A percentile compares a stretch with the other conserved stretches of the same genome.
phyloP scores from a whole-genome alignment of 2,113 vertebrate genomes.

The Urocolius indicus region DNA sequence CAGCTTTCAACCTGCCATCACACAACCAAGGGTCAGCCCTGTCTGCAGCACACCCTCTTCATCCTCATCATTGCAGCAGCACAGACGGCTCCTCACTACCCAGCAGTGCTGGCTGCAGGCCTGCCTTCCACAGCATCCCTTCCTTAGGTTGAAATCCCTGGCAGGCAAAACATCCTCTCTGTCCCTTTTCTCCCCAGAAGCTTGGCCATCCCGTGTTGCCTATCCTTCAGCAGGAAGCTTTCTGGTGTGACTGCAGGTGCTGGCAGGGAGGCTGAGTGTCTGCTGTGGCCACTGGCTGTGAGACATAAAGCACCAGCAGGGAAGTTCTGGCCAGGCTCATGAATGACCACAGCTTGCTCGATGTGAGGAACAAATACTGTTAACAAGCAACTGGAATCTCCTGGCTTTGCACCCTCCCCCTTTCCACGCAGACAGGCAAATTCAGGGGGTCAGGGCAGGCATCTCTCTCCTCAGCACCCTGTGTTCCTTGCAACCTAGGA shows the following conservation, averaged over 20 bases:
- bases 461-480: accelerated
- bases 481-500: accelerated
- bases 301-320: constrained; percentile 13
- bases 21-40: neutral
- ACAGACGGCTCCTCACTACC: neutral
- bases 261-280: neutral
- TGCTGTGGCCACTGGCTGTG: neutral
- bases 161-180: neutral
- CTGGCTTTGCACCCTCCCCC: neutral
- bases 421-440: neutral
- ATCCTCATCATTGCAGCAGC: neutral
- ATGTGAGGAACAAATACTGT: constrained; percentile 1
- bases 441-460: neutral
- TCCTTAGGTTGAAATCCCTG: neutral
- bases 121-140: neutral
- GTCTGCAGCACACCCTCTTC: neutral
- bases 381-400: constrained; percentile 21
- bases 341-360: neutral
- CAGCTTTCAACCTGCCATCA: neutral
- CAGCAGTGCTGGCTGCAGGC: neutral
- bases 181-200: neutral
- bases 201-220: neutral
- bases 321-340: neutral
- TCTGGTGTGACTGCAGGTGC: neutral
- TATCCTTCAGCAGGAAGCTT: neutral